Evolutionary conservation across 2,797 vertebrate genomes (phyloP), one percentile per base, ranked within the genome.

Genomic region (Vipera latastei): DNA sequence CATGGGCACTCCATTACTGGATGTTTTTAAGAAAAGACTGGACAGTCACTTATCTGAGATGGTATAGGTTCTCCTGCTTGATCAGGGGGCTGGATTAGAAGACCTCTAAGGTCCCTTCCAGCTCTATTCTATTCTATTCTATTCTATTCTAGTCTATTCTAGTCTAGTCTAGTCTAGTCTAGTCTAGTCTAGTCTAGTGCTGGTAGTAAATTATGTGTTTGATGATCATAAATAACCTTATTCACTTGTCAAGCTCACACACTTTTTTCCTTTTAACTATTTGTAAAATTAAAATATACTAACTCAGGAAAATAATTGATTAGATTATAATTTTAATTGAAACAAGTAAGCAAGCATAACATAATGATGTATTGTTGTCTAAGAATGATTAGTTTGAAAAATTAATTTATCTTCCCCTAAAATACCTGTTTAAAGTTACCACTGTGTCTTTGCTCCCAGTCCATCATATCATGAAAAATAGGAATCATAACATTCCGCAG

Each of bases 391-490:
- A 25, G 16, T 9, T 44, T 16, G 16, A 6, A 44, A 55, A 69
- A 69, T 3, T 48, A 26, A 38, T 88, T 78, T 89, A 16, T 86
- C 8, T 53, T 63, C 26, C 63, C 7, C 51, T 32, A 89, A 63
- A 90, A 87, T 96, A 99, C 99, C 99, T 99, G 99, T 95, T 99
- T 99, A 94, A 99, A 99, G 97, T 98, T 99, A 87, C 99, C 99
- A 18, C 98, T 99, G 93, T 98, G 98, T 48, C 99, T 98, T 97
- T 99, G 99, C 95, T 99, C 99, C 99, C 99, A 99, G 96, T 99
- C 99, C 99, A 99, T 99, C 99, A 99, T 99, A 97, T 99, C 99
- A 26, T 99, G 99, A 96, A 99, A 99, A 97, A 99, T 99, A 78
- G 99, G 99, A 96, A 99, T 99, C 99, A 99, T 99, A 96, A 99